These are phyloP conservation scores for Peromyscus maniculatus DNA, from an alignment of 2,113 vertebrate species.

Conservation along the genomic window DNA sequence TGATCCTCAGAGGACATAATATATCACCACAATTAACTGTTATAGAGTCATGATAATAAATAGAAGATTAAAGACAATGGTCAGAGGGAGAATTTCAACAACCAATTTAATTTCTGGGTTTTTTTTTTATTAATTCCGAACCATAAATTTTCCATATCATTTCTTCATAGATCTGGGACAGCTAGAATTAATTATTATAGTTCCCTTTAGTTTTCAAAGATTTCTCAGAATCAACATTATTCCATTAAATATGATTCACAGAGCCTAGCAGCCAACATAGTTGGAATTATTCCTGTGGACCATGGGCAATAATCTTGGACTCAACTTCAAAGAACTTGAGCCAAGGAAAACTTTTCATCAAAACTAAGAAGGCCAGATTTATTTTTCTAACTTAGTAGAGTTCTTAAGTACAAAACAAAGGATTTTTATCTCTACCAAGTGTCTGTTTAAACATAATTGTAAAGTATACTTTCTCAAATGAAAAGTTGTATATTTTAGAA, in stretches of 20 bases:
- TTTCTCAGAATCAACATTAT: conserved; percentile 28
- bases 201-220: not conserved
- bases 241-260: conserved; percentile 51
- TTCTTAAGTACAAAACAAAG: conserved; percentile 59
- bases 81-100: conserved; percentile 39
- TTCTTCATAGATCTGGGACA: not conserved
- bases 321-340: conserved; percentile 24
- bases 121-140: not conserved
- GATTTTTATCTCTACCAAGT: not conserved
- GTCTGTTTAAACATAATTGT: not conserved
- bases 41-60: not conserved
- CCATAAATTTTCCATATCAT: not conserved
- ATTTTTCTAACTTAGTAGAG: conserved; percentile 61
- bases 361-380: conserved; percentile 41
- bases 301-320: conserved; percentile 45
- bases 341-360: conserved; percentile 64
- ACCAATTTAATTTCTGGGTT: not conserved
- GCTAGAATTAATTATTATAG: not conserved
- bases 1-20: too few species aligned
- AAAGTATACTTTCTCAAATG: not conserved
- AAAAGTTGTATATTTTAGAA: conserved; percentile 39
- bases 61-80: not conserved
- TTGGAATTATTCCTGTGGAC: conserved; percentile 55
- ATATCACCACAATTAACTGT: not conserved
- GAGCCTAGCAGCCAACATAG: not conserved